Evolutionary conservation across 2,888 invertebrate genomes (phyloP).

Genomic region (Cartodere bifasciata): DNA sequence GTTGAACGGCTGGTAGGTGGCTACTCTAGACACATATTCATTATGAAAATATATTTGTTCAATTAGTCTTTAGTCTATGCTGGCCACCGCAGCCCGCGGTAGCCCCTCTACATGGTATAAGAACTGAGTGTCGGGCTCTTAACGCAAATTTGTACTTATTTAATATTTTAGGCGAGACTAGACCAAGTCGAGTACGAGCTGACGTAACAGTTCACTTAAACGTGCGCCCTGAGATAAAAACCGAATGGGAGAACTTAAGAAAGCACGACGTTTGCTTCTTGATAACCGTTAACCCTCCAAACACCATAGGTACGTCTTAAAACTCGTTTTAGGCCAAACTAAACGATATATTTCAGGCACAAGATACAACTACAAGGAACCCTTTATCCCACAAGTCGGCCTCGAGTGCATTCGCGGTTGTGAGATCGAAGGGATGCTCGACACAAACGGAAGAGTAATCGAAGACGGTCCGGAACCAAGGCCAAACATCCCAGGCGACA

Average conservation of each 20-base stretch:
- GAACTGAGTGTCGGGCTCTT: too few species aligned
- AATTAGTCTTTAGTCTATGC: too few species aligned
- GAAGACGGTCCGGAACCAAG: slow-evolving; percentile 91
- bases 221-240: slow-evolving; percentile 80
- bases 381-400: slow-evolving; percentile 88
- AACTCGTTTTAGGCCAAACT: neutral
- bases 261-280: slow-evolving; percentile 98
- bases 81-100: too few species aligned
- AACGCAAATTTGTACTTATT: slow-evolving; percentile 11
- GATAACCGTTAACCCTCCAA: slow-evolving; percentile 76
- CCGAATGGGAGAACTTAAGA: slow-evolving; percentile 92
- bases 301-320: slow-evolving; percentile 80
- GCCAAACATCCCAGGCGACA: slow-evolving; percentile 76
- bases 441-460: slow-evolving; percentile 86
- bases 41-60: too few species aligned
- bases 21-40: too few species aligned
- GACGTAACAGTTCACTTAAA: slow-evolving; percentile 89
- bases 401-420: slow-evolving; percentile 89
- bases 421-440: slow-evolving; percentile 97
- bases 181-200: slow-evolving; percentile 89
- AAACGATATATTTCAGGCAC: slow-evolving; percentile 42
- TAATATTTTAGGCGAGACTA: slow-evolving; percentile 58
- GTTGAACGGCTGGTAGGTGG: too few species aligned
- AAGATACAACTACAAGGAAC: slow-evolving; percentile 66
- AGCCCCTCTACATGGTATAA: too few species aligned